Evolutionary conservation across 2,797 vertebrate species (phyloP).

Genomic region (Parotocinclus haroldoi): DNA sequence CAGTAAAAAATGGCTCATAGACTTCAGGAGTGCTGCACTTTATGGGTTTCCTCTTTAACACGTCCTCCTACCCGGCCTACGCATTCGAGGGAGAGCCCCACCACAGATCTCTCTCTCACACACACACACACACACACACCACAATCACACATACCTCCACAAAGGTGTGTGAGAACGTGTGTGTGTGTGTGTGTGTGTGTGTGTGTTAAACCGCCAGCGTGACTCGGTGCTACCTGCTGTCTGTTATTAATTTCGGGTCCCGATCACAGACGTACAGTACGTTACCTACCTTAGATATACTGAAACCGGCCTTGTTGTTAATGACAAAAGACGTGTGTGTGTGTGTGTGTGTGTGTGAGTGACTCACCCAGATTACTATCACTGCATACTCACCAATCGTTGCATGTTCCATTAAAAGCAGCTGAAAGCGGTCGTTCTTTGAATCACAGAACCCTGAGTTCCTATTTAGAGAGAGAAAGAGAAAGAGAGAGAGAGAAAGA

Average conservation of each 20-base stretch:
- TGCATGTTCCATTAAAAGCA: constrained; percentile 24
- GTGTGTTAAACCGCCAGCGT: constrained; percentile 6
- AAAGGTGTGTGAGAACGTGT: neutral
- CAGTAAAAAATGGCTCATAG: constrained; percentile 47
- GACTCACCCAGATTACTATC: constrained; percentile 37
- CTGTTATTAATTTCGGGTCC: neutral
- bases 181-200: neutral
- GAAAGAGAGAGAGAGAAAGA: constrained; percentile 17
- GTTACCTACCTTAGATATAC: constrained; percentile 32
- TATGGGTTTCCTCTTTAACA: constrained; percentile 41
- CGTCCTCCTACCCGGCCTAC: constrained; percentile 29
- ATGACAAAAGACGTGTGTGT: constrained; percentile 27
- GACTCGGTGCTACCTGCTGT: neutral
- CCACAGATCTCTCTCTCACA: constrained; percentile 23
- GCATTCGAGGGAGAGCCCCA: constrained; percentile 40
- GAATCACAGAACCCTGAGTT: constrained; percentile 29
- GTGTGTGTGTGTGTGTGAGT: constrained; percentile 16
- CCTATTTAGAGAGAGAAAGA: constrained; percentile 10
- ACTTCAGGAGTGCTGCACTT: constrained; percentile 20
- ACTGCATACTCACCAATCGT: constrained; percentile 22
- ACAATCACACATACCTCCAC: neutral
- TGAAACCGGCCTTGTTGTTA: constrained; percentile 43
- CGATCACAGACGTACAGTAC: constrained; percentile 22
- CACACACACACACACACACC: constrained; percentile 22
- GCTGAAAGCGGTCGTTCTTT: constrained; percentile 17